Evolutionary conservation across 1,140 invertebrate genomes (phyloP), one percentile per base, ranked within the genome.

Genomic region (Leptoteleia sp.): DNA sequence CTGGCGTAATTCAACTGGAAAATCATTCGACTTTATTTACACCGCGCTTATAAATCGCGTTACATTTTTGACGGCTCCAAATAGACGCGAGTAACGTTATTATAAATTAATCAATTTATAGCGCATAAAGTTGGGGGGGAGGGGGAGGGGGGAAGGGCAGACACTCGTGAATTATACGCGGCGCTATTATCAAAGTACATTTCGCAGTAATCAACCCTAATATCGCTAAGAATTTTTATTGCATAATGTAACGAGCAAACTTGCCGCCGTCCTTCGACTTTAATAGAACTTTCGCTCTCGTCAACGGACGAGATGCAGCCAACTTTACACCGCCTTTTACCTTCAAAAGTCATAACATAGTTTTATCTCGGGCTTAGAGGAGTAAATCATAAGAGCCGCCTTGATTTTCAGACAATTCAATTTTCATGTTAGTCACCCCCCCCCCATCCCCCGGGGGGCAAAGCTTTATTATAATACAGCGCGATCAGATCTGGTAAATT

Each of bases 201-300:
- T 59, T 70, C 45, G 17, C 65, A 35, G 54, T 59, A 61, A 70
- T 70, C 54, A 59, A 17, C 35, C 17, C 33, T 61, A 52, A 70
- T 70, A 50, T 43, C 37, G 35, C 45, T 7, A 29, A 15, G 43
- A 70, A 59, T 70, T 59, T 70, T 70, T 70, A 59, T 59, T 52
- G 12, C 16, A 19, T 42, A 48, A 57, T 40, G 38, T 40, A 59
- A 48, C 52, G 43, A 57, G 52, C 22, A 57, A 70, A 70, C 42
- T 70, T 68, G 33, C 12, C 64, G 50, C 48, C 22, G 31, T 48
- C 33, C 38, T 42, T 47, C 43, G 35, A 70, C 54, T 59, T 70
- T 70, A 70, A 59, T 70, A 33, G 25, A 70, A 70, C 65, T 70
- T 70, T 70, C 65, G 50, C 65, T 70, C 45, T 70, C 65, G 25